phyloP scores from a whole-genome alignment of 2,113 vertebrate genomes.

The Centropristis striata region DNA sequence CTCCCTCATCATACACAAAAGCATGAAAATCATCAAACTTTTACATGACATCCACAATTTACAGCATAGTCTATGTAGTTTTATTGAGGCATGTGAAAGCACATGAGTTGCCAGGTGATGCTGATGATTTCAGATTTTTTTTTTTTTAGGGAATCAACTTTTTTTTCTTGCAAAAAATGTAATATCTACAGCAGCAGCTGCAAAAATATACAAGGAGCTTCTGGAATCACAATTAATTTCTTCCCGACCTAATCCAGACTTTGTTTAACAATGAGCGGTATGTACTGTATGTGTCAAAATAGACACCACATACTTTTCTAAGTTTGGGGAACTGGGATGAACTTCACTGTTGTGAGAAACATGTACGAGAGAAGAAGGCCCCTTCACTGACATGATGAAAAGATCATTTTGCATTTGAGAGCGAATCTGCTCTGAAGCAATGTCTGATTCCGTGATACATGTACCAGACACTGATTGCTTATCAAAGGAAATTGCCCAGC shows the following conservation, averaged over 20 bases:
- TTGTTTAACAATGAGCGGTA: conserved; percentile 45
- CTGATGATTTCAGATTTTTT: neutral
- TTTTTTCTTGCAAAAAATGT: neutral
- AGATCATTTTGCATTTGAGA: conserved; percentile 58
- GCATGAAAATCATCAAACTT: conserved; percentile 42
- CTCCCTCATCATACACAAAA: conserved; percentile 28
- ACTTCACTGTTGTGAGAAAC: conserved; percentile 12
- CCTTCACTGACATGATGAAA: conserved; percentile 46
- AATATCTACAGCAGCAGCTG: conserved; percentile 31
- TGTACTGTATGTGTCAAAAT: conserved; percentile 35
- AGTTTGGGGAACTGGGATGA: conserved; percentile 30
- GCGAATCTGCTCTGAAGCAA: conserved; percentile 55
- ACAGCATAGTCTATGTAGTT: neutral
- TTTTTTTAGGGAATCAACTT: neutral
- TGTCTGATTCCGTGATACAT: conserved; percentile 44
- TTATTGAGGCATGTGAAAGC: conserved; percentile 14
- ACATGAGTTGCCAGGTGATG: conserved; percentile 18
- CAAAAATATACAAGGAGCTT: conserved; percentile 40
- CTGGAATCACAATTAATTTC: conserved; percentile 50
- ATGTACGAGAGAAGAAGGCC: conserved; percentile 1
- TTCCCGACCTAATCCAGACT: conserved; percentile 35
- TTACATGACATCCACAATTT: conserved; percentile 20
- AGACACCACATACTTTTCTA: conserved; percentile 25
- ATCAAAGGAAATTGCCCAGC: conserved; percentile 63
- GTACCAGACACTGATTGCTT: conserved; percentile 63